Evolutionary conservation across 1,140 invertebrate species (phyloP), one percentile per base, ranked within the genome.

Genomic region (Diachasmimorpha longicaudata): DNA sequence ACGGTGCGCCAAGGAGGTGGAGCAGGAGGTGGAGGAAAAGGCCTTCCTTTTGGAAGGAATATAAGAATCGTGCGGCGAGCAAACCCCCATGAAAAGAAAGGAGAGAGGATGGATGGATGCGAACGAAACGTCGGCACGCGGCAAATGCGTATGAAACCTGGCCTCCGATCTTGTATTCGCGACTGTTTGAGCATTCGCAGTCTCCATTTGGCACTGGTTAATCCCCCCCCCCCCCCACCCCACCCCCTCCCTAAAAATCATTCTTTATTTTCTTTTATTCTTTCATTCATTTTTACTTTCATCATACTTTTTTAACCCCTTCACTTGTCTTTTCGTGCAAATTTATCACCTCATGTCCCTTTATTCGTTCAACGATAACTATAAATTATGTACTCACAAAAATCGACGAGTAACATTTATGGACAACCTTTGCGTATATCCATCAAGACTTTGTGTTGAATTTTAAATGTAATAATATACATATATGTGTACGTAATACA

Each of bases 71-170:
- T 63, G 58, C 58, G 58, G 58, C 23, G 58, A 25, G 58, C 58
- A 31, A 63, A 63, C 58, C 21, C 58, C 21, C 48, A 16, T 52
- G 58, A 63, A 63, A 63, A 63, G 81, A 76, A 77, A 79, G 77
- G 70, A 75, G 79, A 78, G 73, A 55, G 77, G 70, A 79, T 74
- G 81, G 81, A 77, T 79, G 73, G 77, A 77, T 68, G 78, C 69
- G 79, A 76, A 69, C 69, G 19, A 25, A 48, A 70, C 42, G 68
- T 25, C 68, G 44, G 39, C 44, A 63, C 55, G 52, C 71, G 46
- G 46, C 46, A 55, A 71, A 71, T 71, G 70, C 70, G 70, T 71
- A 71, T 71, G 31, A 71, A 52, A 52, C 70, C 21, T 55, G 21
- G 16, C 39, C 42, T 25, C 42, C 14, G 16, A 13, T 25, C 21